phyloP scores from a whole-genome alignment of 2,113 vertebrate species.

The Cyanocitta stelleri region DNA sequence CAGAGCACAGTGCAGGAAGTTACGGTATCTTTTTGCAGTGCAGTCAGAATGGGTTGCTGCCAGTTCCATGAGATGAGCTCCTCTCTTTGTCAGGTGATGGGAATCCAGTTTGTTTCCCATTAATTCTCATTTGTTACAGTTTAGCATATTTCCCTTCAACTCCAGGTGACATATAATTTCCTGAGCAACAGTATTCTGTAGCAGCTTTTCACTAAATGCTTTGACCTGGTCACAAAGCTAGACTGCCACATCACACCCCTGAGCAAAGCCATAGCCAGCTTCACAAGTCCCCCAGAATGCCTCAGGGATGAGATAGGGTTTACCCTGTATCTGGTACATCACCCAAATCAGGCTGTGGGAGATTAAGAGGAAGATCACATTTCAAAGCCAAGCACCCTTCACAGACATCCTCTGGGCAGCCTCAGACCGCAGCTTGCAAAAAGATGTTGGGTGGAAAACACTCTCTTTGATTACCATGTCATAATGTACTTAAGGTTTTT shows the following conservation, averaged over 20 bases:
- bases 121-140: neutral
- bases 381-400: constrained; percentile 1
- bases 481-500: neutral
- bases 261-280: neutral
- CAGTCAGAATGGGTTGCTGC: neutral
- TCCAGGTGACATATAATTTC: neutral
- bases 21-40: neutral
- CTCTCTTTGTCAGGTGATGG: neutral
- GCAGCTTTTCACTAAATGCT: neutral
- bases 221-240: neutral
- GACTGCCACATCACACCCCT: neutral
- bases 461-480: neutral
- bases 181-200: neutral
- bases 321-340: neutral
- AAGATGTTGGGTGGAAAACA: neutral
- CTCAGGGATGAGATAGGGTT: neutral
- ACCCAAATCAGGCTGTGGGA: neutral
- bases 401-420: neutral
- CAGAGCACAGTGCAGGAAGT: neutral
- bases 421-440: neutral
- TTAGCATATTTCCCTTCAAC: neutral
- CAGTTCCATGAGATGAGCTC: neutral
- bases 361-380: neutral
- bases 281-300: neutral
- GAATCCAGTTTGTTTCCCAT: neutral